Base-by-base conservation (phyloP, 2,888 invertebrate species). In the Miltochrista miniata region DNA sequence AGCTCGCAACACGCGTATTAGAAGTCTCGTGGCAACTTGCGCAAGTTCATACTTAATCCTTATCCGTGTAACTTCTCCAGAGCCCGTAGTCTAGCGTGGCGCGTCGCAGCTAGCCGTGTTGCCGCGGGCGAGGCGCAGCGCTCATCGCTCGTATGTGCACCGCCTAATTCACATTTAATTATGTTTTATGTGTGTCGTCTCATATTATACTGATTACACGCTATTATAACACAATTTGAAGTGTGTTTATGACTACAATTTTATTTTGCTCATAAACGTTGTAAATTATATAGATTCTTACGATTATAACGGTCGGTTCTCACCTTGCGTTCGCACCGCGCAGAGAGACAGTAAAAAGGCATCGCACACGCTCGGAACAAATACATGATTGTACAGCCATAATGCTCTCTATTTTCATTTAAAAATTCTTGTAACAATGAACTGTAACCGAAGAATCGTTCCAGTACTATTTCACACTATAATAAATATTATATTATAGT, bases 151-250 rank as follows among this genome's bases (percentile, higher is more conserved):
- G 37, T 18, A 39, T 57, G 59, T 50, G 42, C 48, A 33, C 49
- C 44, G 50, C 59, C 49, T 74, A 62, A 70, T 70, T 54, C 64
- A 50, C 56, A 55, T 68, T 74, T 67, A 67, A 76, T 76, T 59
- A 69, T 67, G 47, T 50, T 36, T 29, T 14, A 45, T 36, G 37
- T 42, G 42, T 29, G 45, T 15, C 47, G 53, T 12, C 52, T 44
- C 33, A 54, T 44, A 51, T 44, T 35, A 44, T 43, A 41, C 49
- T 59, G 50, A 58, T 56, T 41, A 54, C 39, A 39, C 41, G 50
- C 51, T 49, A 53, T 54, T 55, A 68, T 36, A 52, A 12, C 37
- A 36, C 47, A 36, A 34, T 56, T 44, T 46, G 10, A 42, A 43
- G 35, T 40, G 41, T 48, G 54, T 44, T 48, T 48, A 59, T 56